Base-by-base conservation (phyloP, 2,888 invertebrate species). In the Conops quadrifasciatus region DNA sequence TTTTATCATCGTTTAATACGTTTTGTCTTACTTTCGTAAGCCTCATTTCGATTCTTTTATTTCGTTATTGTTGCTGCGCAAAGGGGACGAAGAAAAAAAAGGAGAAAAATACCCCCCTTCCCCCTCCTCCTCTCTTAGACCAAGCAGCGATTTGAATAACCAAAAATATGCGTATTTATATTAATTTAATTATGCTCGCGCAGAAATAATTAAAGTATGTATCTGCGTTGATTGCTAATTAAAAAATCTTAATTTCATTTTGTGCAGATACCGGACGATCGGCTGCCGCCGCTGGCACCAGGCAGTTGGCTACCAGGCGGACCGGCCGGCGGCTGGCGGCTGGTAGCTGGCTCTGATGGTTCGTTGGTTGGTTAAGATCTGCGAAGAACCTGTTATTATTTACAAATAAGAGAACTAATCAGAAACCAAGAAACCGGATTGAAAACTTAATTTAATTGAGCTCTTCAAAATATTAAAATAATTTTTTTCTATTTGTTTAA, bases 201-300 rank as follows among this genome's bases (percentile, higher is more conserved):
- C 28, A 2, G 58, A 24, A 15, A 16, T 28, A 58, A 24, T 58
- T 58, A 58, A 58, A 58, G 16, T 28, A 21, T 53, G 49, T 24
- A 26, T 58, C 58, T 58, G 58, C 58, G 58, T 58, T 58, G 58
- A 58, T 58, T 58, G 58, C 26, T 28, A 58, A 28, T 58, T 58
- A 26, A 26, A 36, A 28, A 24, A 28, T 58, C 58, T 56, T 24
- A n/a, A 21, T 56, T 21, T 56, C 24, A 28, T 24, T 21, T 26
- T 2, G 5, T 1, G 28, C 58, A 13, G 49, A 49, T 49, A 15
- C 28, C 26, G 24, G 16, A 26, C 15, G 13, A 28, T 58, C 58
- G 7, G 21, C 21, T 21, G 24, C 53, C 4, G 4, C 53, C 3
- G 24, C 21, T 24, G 53, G 15, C 3, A 19, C 53, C 5, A 11